A percentile compares a stretch with the other conserved stretches of the same genome.
phyloP scores from a whole-genome alignment of 1,140 invertebrate species.

The Heliconius nattereri region DNA sequence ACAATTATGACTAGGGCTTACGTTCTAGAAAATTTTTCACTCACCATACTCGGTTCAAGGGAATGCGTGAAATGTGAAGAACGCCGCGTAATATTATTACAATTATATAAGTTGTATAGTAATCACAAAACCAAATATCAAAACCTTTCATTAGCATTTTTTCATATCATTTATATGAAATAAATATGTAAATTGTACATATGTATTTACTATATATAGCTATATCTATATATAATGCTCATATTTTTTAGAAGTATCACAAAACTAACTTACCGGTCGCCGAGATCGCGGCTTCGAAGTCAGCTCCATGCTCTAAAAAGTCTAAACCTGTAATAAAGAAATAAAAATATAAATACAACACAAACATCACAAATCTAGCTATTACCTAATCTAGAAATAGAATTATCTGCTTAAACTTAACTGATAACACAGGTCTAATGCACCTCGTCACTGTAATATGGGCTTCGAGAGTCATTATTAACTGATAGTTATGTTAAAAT shows the following conservation, averaged over 20 bases:
- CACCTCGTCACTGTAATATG: constrained; percentile 45
- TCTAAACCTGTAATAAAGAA: constrained; percentile 83
- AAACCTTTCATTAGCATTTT: no score
- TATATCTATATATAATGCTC: no score
- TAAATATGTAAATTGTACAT: no score
- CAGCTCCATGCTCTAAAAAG: constrained; percentile 86
- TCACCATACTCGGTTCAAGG: neutral
- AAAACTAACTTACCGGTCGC: constrained; percentile 82
- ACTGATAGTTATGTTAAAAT: neutral
- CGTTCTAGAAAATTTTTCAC: neutral
- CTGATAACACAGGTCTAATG: constrained; percentile 52
- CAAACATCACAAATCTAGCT: neutral
- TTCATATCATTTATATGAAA: no score
- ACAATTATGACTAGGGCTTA: neutral
- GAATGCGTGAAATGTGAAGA: constrained; percentile 9
- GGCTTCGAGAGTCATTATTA: constrained; percentile 38
- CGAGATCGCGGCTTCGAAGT: constrained; percentile 87
- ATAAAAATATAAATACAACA: constrained; percentile 28
- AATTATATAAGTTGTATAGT: neutral
- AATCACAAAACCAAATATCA: no score
- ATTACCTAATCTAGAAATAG: constrained; percentile 12
- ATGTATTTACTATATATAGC: no score
- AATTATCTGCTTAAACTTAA: constrained; percentile 41
- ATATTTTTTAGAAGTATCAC: no score
- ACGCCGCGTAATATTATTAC: neutral